phyloP scores from a whole-genome alignment of 2,888 invertebrate genomes.

The Apomyelois bistriatella region DNA sequence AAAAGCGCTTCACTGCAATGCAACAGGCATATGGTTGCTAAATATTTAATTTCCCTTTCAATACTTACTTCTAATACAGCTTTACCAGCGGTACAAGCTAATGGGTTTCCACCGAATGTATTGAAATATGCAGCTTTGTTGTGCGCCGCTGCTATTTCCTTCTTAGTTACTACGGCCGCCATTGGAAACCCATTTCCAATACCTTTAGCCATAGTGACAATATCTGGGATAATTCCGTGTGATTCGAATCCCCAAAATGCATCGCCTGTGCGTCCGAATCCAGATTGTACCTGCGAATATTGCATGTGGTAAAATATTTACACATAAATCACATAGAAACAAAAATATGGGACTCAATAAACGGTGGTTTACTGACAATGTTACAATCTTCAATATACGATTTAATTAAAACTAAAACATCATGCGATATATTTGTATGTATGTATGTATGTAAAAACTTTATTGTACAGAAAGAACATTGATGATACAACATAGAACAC shows the following conservation, averaged over 20 bases:
- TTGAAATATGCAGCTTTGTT: constrained; percentile 92
- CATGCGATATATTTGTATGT: no score
- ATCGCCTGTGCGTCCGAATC: constrained; percentile 96
- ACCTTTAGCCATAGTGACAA: constrained; percentile 97
- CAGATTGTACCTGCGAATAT: constrained; percentile 90
- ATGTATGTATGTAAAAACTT: no score
- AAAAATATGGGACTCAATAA: no score
- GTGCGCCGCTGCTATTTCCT: constrained; percentile 90
- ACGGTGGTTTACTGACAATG: no score
- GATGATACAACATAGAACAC: no score
- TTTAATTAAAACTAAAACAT: no score
- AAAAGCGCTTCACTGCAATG: no score
- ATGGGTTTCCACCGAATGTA: constrained; percentile 97
- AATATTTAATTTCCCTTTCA: neutral
- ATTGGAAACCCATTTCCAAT: constrained; percentile 98
- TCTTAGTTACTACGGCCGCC: constrained; percentile 96
- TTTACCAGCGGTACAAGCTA: constrained; percentile 92
- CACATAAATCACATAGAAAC: no score
- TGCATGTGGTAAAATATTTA: no score
- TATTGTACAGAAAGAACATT: no score
- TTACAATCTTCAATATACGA: no score
- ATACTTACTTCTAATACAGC: constrained; percentile 93
- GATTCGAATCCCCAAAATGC: constrained; percentile 98
- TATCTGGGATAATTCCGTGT: constrained; percentile 93
- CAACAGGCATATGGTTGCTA: no score